phyloP scores from a whole-genome alignment of 2,797 vertebrate species.

The Tachyglossus aculeatus region DNA sequence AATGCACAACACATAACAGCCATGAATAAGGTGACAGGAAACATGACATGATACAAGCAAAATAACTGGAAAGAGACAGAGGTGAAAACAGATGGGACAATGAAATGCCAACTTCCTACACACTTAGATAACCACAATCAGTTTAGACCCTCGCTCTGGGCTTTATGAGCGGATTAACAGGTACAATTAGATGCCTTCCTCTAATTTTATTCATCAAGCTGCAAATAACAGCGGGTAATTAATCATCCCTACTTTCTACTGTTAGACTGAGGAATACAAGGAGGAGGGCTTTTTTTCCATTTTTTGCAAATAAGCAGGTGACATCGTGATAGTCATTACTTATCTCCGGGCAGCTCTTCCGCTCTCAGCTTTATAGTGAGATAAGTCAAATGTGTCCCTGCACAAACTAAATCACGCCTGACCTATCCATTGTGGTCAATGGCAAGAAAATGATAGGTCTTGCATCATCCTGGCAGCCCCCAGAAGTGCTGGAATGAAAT shows the following conservation, averaged over 20 bases:
- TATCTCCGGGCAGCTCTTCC: slow-evolving; percentile 54
- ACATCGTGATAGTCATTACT: slow-evolving; percentile 57
- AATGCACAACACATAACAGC: slow-evolving; percentile 83
- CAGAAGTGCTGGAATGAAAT: too few relatives aligned
- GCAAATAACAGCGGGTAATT: slow-evolving; percentile 46
- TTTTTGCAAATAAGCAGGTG: slow-evolving; percentile 50
- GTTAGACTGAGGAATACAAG: slow-evolving; percentile 46
- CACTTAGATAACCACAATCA: slow-evolving; percentile 53
- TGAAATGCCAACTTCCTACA: slow-evolving; percentile 53
- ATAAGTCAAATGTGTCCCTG: slow-evolving; percentile 31
- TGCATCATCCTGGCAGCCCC: too few relatives aligned
- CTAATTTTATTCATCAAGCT: slow-evolving; percentile 40
- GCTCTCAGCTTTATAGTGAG: slow-evolving; percentile 27
- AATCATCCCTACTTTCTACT: slow-evolving; percentile 31
- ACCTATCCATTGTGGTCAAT: background rate
- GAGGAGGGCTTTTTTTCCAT: slow-evolving; percentile 22
- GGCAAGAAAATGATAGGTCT: too few relatives aligned
- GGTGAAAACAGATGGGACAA: slow-evolving; percentile 63
- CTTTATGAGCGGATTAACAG: background rate
- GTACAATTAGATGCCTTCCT: background rate
- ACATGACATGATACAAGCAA: slow-evolving; percentile 71
- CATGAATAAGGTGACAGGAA: slow-evolving; percentile 76
- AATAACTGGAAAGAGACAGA: slow-evolving; percentile 67
- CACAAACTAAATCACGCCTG: slow-evolving; percentile 27
- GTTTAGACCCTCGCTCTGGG: slow-evolving; percentile 36